Evolutionary conservation across 2,113 vertebrate species (phyloP), one percentile per base, ranked within the genome.

Genomic region (Bagarius yarrelli): DNA sequence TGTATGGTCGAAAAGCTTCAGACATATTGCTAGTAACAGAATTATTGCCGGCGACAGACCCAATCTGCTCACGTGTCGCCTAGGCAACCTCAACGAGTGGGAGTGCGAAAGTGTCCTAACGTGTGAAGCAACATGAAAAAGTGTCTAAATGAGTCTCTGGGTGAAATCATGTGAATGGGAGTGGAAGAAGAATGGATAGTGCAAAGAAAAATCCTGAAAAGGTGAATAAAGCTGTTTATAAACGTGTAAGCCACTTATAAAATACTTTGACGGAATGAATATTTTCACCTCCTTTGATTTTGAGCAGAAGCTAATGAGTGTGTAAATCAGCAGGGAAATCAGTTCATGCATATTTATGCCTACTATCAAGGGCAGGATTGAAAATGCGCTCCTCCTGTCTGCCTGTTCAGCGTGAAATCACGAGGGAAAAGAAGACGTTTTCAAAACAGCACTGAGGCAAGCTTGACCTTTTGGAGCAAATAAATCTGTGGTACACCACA

Each of bases 321-420:
- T 66, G 34, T n/a, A 40, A n/a, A 67, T 67, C 64, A 25, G 32
- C 21, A 47, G 52, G 69, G 70, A 32, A 55, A 73, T 55, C 19
- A 14, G 53, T 21, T 55, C 47, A 73, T 73, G 50, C 70, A 73
- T 73, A 73, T 73, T 73, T 32, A 73, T 34, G n/a, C 47, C 52
- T 19, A 16, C 36, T 70, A 50, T 15, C 44, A 55, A 55, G 70
- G 70, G 50, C 27, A 34, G 27, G 19, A 21, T 55, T 52, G 8
- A 27, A 30, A 27, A 50, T 71, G 15, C 69, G 25, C 44, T 27
- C 66, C 21, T 44, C 0, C 23, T 71, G 2, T 25, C n/a, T 47
- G 15, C 36, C 25, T 47, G 66, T 47, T 71, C 69, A 53, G 47
- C 19, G 1, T 13, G 70, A 55, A 73, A 12, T 34, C 70, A 14